These are phyloP conservation scores for Rotaria socialis DNA, from an alignment of 2,888 invertebrate species.

Conservation along the genomic window DNA sequence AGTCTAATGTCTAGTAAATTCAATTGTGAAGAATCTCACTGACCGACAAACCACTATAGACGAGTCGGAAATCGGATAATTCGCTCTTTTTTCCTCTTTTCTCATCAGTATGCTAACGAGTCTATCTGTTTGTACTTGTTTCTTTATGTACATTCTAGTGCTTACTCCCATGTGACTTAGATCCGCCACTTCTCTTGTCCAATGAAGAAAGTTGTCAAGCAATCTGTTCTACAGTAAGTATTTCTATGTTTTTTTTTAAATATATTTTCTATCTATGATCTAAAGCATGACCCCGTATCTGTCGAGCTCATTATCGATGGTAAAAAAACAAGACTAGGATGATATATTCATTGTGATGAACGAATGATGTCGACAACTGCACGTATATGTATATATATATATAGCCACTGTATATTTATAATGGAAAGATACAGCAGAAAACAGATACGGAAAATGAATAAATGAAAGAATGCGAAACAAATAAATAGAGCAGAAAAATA, in stretches of 20 bases:
- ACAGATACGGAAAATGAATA: background rate
- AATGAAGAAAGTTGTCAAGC: constrained; percentile 23
- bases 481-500: background rate
- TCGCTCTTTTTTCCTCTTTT: background rate
- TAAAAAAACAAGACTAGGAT: background rate
- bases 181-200: constrained; percentile 18
- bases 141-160: constrained; percentile 15
- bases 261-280: background rate
- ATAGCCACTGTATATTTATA: background rate
- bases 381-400: background rate
- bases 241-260: background rate
- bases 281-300: constrained; percentile 26
- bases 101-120: constrained; percentile 26
- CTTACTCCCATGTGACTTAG: constrained; percentile 31
- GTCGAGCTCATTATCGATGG: constrained; percentile 13
- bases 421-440: background rate
- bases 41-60: constrained; percentile 20
- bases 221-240: constrained; percentile 33
- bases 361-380: background rate
- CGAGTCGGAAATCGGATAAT: constrained; percentile 6
- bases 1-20: constrained; percentile 12
- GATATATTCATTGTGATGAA: constrained; percentile 18
- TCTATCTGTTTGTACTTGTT: constrained; percentile 11
- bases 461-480: background rate
- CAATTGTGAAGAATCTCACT: background rate